Evolutionary conservation across 1,140 invertebrate species (phyloP), one percentile per base, ranked within the genome.

Genomic region (Drosophila seguyi): DNA sequence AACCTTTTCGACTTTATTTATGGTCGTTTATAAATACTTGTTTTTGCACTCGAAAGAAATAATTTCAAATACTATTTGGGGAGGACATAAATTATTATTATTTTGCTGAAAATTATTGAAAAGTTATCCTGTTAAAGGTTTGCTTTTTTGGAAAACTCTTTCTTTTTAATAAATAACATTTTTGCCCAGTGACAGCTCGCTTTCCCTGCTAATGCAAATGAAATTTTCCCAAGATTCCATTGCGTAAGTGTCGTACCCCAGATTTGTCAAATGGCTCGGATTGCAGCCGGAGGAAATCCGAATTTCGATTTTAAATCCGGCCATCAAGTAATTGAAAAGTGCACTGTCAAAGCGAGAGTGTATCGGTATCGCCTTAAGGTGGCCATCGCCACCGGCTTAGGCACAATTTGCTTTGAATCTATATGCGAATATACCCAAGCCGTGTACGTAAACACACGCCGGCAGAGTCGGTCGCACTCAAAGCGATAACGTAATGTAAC

Each of bases 401-500:
- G 41, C 22, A 34, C 55, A 55, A 56, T 56, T 61, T 41, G 13
- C 62, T 50, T 55, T 47, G 58, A 45, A 20, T 44, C 16, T 29
- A n/a, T 8, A n/a, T 2, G 13, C 2, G 27, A 13, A 50, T 29
- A 29, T 31, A 16, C 27, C 31, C 56, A 72, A 41, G 14, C 34
- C 41, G 11, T 31, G 36, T 38, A 50, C 52, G 34, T 27, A 53
- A 63, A 31, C 52, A 72, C 44, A 74, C 59, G 47, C 47, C 25
- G 47, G 16, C 66, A 20, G 53, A 79, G 45, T 73, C 59, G 63
- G 58, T 73, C 62, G 67, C 67, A 72, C 77, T 75, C 74, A 79
- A 85, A 85, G 81, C 85, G 86, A 85, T 88, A 88, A 81, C 81
- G 81, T 85, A 88, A 88, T 88, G 81, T 90, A 90, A 85, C 77